These are phyloP conservation scores for Drosophila mojavensis DNA, from an alignment of 1,140 invertebrate genomes.

Conservation along the genomic window DNA sequence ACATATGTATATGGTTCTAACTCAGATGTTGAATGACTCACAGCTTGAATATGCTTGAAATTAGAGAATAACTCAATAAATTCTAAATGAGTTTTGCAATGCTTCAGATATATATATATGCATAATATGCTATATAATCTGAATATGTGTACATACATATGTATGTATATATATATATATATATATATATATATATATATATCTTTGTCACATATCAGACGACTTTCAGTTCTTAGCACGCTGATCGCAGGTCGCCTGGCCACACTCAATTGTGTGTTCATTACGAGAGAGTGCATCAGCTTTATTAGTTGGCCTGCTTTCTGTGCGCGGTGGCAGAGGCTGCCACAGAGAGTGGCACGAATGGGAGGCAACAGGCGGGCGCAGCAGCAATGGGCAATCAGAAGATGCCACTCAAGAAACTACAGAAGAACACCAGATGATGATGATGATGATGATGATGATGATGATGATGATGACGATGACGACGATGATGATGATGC, in stretches of 20 bases:
- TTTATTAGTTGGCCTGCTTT: slow-evolving; percentile 50
- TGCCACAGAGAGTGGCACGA: slow-evolving; percentile 13
- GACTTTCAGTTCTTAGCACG: not conserved
- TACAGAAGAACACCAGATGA: slow-evolving; percentile 41
- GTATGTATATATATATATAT: no score
- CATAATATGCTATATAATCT: no score
- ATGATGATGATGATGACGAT: not conserved
- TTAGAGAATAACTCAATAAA: no score
- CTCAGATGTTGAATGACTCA: no score
- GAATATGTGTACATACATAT: no score
- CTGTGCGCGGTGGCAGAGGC: not conserved
- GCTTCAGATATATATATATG: no score
- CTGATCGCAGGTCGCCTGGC: not conserved
- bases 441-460: slow-evolving; percentile 32
- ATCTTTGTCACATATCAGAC: not conserved
- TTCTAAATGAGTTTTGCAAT: no score
- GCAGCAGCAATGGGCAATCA: slow-evolving; percentile 6
- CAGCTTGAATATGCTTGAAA: no score
- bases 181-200: not conserved
- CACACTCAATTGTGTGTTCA: slow-evolving; percentile 44
- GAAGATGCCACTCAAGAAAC: slow-evolving; percentile 28
- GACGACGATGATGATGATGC: slow-evolving; percentile 35
- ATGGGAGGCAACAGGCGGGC: slow-evolving; percentile 6
- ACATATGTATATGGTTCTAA: no score
- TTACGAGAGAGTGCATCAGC: slow-evolving; percentile 35